A percentile compares a stretch with the other conserved stretches of the same genome.
Conservation (phyloP, 2,888 invertebrate species). For the Plebejus argus region DNA sequence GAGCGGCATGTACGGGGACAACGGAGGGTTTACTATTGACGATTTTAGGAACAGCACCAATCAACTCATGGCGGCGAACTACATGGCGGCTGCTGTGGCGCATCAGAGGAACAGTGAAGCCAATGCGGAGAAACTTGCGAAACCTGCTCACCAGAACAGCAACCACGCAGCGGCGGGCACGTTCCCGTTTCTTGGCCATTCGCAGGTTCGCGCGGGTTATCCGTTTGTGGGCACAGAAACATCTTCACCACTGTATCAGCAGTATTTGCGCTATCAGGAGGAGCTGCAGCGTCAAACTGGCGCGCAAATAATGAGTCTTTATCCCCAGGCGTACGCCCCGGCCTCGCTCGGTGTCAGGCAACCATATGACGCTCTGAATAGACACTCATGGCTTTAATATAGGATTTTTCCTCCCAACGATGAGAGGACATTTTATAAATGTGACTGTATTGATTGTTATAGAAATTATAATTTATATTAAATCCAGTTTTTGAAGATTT, state of each 20-base stretch:
- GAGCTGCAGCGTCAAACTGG: conserved; percentile 81
- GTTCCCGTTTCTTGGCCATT: conserved; percentile 83
- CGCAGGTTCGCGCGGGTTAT: conserved; percentile 81
- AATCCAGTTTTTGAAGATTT: conserved; percentile 63
- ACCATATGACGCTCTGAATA: conserved; percentile 85
- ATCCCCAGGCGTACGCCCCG: conserved; percentile 83
- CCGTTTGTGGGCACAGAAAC: conserved; percentile 83
- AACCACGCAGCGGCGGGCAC: conserved; percentile 63
- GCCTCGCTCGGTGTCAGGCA: conserved; percentile 84
- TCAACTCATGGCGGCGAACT: conserved; percentile 80
- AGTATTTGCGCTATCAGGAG: conserved; percentile 84
- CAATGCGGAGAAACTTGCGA: conserved; percentile 66
- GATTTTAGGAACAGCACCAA: conserved; percentile 84
- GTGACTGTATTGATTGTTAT: conserved; percentile 60
- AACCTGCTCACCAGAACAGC: conserved; percentile 73
- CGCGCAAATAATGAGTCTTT: conserved; percentile 83
- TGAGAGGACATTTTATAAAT: conserved; percentile 35
- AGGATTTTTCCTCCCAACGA: conserved; percentile 35
- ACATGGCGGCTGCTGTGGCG: conserved; percentile 75
- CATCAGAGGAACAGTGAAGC: conserved; percentile 67
- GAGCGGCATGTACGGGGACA: conserved; percentile 82
- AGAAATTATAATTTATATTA: conserved; percentile 67
- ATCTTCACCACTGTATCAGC: conserved; percentile 86
- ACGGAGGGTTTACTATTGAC: conserved; percentile 84
- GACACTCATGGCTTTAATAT: conserved; percentile 85